phyloP scores from a whole-genome alignment of 2,113 vertebrate genomes.

The Cervus canadensis region DNA sequence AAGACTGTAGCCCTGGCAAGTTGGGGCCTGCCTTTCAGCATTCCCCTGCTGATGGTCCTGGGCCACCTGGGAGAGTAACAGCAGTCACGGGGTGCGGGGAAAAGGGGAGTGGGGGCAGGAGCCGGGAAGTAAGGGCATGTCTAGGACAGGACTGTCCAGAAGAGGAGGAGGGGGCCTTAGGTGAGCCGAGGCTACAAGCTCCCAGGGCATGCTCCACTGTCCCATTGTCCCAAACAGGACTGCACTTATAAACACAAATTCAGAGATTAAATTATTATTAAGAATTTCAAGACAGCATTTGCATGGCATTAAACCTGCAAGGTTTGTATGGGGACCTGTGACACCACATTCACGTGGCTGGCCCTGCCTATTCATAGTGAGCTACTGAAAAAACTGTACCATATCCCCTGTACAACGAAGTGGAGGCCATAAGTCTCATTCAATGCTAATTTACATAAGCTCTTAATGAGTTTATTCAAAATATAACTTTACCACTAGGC shows the following conservation, averaged over 20 bases:
- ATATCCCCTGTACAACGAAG: not conserved
- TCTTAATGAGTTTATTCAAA: not conserved
- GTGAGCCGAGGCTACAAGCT: not conserved
- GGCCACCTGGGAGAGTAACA: not conserved
- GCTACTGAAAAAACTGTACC: not conserved
- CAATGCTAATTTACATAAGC: not conserved
- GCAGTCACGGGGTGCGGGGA: not conserved
- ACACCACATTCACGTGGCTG: rapidly evolving
- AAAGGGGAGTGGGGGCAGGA: not conserved
- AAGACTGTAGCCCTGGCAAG: not conserved
- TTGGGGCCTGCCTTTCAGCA: not conserved
- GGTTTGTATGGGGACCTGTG: not conserved
- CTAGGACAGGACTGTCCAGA: not conserved
- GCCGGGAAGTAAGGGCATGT: not conserved
- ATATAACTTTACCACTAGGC: not conserved
- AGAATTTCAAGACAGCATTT: not conserved
- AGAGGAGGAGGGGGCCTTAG: not conserved
- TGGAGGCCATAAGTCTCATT: not conserved
- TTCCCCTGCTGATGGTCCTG: not conserved
- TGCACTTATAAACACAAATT: not conserved
- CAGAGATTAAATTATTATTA: not conserved
- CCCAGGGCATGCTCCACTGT: not conserved
- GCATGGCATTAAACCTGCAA: not conserved
- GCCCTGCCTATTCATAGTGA: not conserved
- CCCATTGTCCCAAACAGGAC: not conserved